Base-by-base conservation (phyloP, 30 jellyfish, hydroid and myxozoan genomes). In the Catostylus mosaicus region DNA sequence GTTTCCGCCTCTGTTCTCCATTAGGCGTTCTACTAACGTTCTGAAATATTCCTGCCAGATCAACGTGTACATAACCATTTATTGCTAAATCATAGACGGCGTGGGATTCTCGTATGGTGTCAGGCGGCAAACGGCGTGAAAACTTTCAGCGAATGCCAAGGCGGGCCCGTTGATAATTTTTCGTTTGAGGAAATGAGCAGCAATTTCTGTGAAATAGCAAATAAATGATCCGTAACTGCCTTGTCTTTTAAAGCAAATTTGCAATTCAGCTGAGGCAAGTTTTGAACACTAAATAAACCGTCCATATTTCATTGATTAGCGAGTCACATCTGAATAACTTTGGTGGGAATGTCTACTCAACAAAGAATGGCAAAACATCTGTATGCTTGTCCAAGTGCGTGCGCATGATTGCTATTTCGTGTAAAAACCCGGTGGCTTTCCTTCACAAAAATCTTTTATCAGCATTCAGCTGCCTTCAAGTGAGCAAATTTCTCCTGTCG, bases 301-400 rank as follows among this genome's bases (percentile, higher is more conserved):
- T 43, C 20, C 26, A 63, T 12, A 30, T 37, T 4, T 79, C 67
- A 79, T 79, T 79, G 78, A 79, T 61, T 57, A 67, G 50, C 68
- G 84, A 81, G 84, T 81, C 60, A 56, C 67, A 65, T 50, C 73
- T 85, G 66, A 75, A 70, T 85, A 63, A 67, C 89, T 47, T 70
- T 48, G 63, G 95, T 85, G 95, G 82, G 95, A 85, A 85, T 38
- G 68, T 74, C 62, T 64, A 20, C 73, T 57, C 65, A 59, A 9
- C 38, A 22, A 56, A 73, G 87, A 85, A 85, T 36, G 88, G 95
- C 67, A 31, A 51, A 75, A 85, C 95, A 85, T 84, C 89, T 85
- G 95, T 67, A 70, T n/a, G 51, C 35, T 27, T 16, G 66, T n/a
- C 30, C 61, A 78, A 45, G 70, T 81, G 91, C 91, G 91, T 81